Conservation (phyloP, 2,888 invertebrate species). For the Galeopsomyia nigrocyanea region DNA sequence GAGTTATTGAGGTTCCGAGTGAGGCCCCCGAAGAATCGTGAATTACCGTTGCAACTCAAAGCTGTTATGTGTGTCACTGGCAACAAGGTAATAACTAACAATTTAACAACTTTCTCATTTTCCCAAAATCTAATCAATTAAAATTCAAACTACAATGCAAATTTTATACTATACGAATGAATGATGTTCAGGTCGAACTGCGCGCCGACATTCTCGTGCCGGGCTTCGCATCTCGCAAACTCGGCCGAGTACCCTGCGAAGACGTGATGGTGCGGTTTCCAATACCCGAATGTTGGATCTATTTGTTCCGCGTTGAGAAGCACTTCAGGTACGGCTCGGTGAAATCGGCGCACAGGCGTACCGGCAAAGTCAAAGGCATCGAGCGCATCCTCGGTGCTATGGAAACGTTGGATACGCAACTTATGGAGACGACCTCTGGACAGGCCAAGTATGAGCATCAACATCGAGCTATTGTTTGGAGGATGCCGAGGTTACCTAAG, state of each 20-base stretch:
- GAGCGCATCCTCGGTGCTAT: slow-evolving; percentile 93
- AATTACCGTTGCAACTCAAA: slow-evolving; percentile 95
- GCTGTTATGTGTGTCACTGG: slow-evolving; percentile 90
- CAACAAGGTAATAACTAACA: slow-evolving; percentile 76
- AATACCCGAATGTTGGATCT: slow-evolving; percentile 99
- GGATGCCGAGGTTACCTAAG: slow-evolving; percentile 96
- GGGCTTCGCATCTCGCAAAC: slow-evolving; percentile 94
- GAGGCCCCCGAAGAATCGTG: slow-evolving; percentile 94
- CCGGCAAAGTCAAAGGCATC: slow-evolving; percentile 93
- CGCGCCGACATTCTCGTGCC: slow-evolving; percentile 96
- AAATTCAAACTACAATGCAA: background rate
- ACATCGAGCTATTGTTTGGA: slow-evolving; percentile 97
- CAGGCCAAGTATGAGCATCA: slow-evolving; percentile 99
- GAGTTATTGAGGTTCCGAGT: slow-evolving; percentile 97
- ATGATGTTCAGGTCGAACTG: slow-evolving; percentile 82
- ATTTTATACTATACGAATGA: background rate
- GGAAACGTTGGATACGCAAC: slow-evolving; percentile 89
- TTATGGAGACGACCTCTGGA: slow-evolving; percentile 96
- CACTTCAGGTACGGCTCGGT: slow-evolving; percentile 80
- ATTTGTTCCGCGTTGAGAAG: slow-evolving; percentile 97
- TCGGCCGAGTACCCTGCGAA: slow-evolving; percentile 97
- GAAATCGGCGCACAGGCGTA: slow-evolving; percentile 73
- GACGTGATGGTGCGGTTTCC: slow-evolving; percentile 97
- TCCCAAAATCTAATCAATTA: background rate
- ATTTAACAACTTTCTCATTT: background rate